Evolutionary conservation across 2,797 vertebrate genomes (phyloP).

Genomic region (Pteropus rufus): DNA sequence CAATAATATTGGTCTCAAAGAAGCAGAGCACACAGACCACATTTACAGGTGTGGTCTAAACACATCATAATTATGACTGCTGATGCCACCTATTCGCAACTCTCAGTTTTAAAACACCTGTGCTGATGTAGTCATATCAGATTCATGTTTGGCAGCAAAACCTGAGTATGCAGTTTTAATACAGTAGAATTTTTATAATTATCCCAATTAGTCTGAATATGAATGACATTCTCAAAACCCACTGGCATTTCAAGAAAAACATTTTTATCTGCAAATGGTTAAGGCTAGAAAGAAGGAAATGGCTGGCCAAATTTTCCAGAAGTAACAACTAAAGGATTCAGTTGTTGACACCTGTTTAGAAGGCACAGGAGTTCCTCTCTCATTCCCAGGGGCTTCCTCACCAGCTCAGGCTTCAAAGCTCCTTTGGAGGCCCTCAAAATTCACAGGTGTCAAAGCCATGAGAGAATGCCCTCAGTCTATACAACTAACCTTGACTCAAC

Average conservation of each 20-base stretch:
- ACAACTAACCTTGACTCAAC: background rate
- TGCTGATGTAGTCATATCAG: background rate
- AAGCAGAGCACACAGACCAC: background rate
- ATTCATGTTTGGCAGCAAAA: background rate
- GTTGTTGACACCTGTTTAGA: background rate
- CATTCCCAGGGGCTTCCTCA: background rate
- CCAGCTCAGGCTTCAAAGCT: background rate
- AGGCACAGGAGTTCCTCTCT: background rate
- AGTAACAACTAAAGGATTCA: background rate
- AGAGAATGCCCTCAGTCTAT: background rate
- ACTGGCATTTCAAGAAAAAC: background rate
- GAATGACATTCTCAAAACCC: background rate
- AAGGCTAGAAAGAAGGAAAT: background rate
- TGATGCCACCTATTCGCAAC: background rate
- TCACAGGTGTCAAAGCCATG: background rate
- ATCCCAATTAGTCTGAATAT: background rate
- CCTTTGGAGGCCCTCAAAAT: background rate
- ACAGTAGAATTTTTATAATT: background rate
- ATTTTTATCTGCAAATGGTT: background rate
- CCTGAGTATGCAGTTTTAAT: background rate
- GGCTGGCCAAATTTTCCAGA: background rate
- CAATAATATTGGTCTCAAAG: background rate
- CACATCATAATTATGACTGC: background rate
- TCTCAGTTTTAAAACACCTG: background rate
- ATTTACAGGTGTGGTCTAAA: too few species aligned